Base-by-base conservation (phyloP, 2,113 vertebrate species). In the Dipodomys ordii region DNA sequence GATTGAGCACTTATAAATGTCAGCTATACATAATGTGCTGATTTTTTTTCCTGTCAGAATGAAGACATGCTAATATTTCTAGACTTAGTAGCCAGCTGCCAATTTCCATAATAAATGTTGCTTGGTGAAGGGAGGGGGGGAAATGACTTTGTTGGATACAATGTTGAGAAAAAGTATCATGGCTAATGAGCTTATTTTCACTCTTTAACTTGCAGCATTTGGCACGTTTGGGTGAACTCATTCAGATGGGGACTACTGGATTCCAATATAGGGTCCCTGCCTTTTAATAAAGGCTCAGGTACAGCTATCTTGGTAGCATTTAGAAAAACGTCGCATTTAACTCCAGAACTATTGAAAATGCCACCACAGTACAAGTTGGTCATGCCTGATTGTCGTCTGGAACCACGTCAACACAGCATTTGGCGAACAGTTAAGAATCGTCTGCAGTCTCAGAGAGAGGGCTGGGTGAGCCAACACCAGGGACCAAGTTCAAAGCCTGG, bases 91-190 rank as follows among this genome's bases (percentile, higher is more conserved):
- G 27, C 4, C 7, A 83, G 27, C 32, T 87, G 74, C 15, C 57
- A 78, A 68, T 79, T 89, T 94, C 35, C 64, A 96, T 84, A 94
- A 72, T 87, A 83, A 90, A 85, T 62, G 39, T 87, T 82, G 57
- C 76, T 87, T 95, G 39, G 39, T 81, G 28, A 10, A 53, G 16
- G 62, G 25, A 1, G 3, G 73, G 16, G 95, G 86, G 49, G 44
- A 19, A 35, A 12, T 60, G 32, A 87, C 22, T 69, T 64, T 91
- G 81, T 49, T 86, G 32, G 3, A 81, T 60, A 57, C 0, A 0
- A 13, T 67, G 8, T 23, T 78, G 53, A 8, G 62, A 30, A 82
- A 94, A 74, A 87, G 39, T 39, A 84, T 87, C n/a, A 28, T 85
- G 10, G 35, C 25, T 73, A 81, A 71, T 69, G 87, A 35, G 2